A percentile compares a stretch with the other conserved stretches of the same genome.
Evolutionary conservation across 2,797 vertebrate genomes (phyloP).

Genomic region (Hapalemur alaotrensis): DNA sequence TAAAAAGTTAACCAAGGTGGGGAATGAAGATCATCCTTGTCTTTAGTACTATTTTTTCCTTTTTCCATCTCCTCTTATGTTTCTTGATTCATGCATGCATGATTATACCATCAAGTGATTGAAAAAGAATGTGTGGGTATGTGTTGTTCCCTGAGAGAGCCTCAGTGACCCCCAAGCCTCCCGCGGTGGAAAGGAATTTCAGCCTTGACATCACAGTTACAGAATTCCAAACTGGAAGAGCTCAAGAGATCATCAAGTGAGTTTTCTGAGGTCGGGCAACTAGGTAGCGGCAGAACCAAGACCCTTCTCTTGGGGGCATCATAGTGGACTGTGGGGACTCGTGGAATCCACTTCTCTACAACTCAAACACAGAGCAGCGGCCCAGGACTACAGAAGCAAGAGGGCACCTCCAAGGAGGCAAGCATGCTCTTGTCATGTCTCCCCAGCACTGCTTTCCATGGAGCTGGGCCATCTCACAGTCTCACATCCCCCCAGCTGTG

Average conservation of each 20-base stretch:
- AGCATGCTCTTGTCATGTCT: accelerated
- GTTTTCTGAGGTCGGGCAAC: not conserved
- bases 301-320: not conserved
- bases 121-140: not conserved
- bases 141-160: not conserved
- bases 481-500: not conserved
- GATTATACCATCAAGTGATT: not conserved
- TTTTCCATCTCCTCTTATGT: not conserved
- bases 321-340: not conserved
- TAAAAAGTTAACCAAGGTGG: not conserved
- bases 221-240: not conserved
- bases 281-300: not conserved
- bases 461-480: too few relatives aligned
- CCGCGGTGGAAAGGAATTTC: not conserved
- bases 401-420: not conserved
- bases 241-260: not conserved
- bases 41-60: not conserved
- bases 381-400: not conserved
- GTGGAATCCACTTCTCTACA: not conserved
- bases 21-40: not conserved
- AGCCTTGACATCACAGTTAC: not conserved
- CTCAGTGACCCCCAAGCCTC: not conserved
- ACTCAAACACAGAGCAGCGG: not conserved
- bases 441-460: accelerated
- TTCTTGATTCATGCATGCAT: not conserved